These are phyloP conservation scores for Polydesmus complanatus DNA, from an alignment of 2,888 invertebrate species.

Conservation along the genomic window DNA sequence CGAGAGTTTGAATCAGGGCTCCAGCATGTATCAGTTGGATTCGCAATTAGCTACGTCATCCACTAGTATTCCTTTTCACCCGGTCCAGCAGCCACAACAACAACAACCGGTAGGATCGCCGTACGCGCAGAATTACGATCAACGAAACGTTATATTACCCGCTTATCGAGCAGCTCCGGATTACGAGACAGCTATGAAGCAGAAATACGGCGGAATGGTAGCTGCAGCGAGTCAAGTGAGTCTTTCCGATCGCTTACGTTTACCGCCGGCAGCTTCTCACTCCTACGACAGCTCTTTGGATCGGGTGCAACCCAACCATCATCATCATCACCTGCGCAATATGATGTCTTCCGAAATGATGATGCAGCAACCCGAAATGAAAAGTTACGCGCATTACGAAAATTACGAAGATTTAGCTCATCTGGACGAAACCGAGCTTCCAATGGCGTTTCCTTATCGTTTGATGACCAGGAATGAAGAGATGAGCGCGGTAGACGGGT, in stretches of 20 bases:
- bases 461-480: neutral
- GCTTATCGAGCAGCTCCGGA: constrained; percentile 68
- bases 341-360: neutral
- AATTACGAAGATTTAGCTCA: constrained; percentile 26
- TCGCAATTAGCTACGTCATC: constrained; percentile 1
- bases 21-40: neutral
- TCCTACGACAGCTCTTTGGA: constrained; percentile 4
- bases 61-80: constrained; percentile 6
- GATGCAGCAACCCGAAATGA: constrained; percentile 12
- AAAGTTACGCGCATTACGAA: constrained; percentile 24
- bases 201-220: constrained; percentile 40
- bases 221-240: constrained; percentile 37
- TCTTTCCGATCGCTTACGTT: constrained; percentile 19
- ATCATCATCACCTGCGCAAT: neutral
- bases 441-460: constrained; percentile 5
- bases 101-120: constrained; percentile 4
- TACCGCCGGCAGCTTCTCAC: constrained; percentile 20
- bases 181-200: constrained; percentile 83
- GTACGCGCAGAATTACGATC: constrained; percentile 8
- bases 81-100: neutral
- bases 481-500: neutral
- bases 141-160: constrained; percentile 25
- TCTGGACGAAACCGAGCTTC: constrained; percentile 18
- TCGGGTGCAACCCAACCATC: neutral
- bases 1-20: constrained; percentile 1